Percentiles rank a stretch among this genome's conserved stretches.
These are phyloP conservation scores for Sphenopsis melanotis DNA, from an alignment of 2,797 vertebrate species.

Conservation along the genomic window DNA sequence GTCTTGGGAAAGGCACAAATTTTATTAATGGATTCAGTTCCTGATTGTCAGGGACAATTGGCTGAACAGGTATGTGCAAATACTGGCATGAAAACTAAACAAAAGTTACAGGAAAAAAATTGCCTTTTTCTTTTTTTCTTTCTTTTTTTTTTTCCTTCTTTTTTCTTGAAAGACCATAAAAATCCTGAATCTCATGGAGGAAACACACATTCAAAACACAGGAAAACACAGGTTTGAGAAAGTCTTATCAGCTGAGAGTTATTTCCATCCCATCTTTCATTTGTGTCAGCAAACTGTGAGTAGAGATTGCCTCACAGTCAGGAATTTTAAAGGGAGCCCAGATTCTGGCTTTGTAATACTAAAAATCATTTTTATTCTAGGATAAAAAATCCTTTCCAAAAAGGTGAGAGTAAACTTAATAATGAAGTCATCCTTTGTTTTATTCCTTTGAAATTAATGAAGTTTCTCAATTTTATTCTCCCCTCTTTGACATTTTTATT, in stretches of 20 bases:
- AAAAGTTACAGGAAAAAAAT: neutral
- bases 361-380: neutral
- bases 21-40: neutral
- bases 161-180: neutral
- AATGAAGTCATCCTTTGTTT: neutral
- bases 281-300: neutral
- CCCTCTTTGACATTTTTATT: neutral
- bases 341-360: neutral
- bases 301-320: neutral
- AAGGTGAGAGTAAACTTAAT: neutral
- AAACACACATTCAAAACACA: neutral
- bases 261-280: neutral
- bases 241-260: neutral
- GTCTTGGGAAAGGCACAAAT: neutral
- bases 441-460: neutral
- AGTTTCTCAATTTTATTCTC: neutral
- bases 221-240: neutral
- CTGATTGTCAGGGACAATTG: neutral
- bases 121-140: no score
- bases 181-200: neutral
- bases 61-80: neutral
- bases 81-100: neutral
- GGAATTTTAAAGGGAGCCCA: neutral
- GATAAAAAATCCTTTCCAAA: neutral
- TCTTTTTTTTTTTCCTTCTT: neutral